Base-by-base conservation (phyloP, 2,888 invertebrate species). In the Cryptocephalus primarius region DNA sequence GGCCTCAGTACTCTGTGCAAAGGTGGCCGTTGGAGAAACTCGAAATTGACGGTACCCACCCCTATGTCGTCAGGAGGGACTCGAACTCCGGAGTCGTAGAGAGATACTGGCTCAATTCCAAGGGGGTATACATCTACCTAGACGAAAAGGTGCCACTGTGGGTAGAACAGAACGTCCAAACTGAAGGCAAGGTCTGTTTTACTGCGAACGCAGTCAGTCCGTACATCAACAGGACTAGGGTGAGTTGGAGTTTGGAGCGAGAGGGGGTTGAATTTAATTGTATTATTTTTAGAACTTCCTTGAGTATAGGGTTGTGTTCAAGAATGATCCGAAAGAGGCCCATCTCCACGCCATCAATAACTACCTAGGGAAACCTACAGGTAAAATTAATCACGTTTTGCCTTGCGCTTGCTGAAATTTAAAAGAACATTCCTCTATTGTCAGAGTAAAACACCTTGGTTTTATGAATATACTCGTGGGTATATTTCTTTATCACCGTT, bases 91-190 rank as follows among this genome's bases (percentile, higher is more conserved):
- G 76, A 1, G 72, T 80, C 1, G 69, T 76, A 3, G 83, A 84
- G 58, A 74, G 81, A 40, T 83, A 83, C 60, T 84, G 88, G 85
- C 70, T 88, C 10, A 83, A 79, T 55, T 83, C 86, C 0, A 73
- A 70, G 11, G 88, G 88, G 0, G 72, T 77, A 39, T 83, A 80
- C 57, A 68, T 87, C 42, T 76, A 75, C 57, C 77, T 86, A 0
- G 73, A 80, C 42, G 74, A 78, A 1, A 72, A 72, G 32, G 76
- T 75, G 0, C 86, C 87, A 0, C 72, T 89, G 0, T 86, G 85
- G 62, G 74, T 85, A 0, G 82, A 84, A 60, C 78, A 84, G 58
- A 84, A 85, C 62, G 76, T 75, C 43, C 60, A 54, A 1, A 48
- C 57, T n/a, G 63, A 72, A 31, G 73, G 75, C 51, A 71, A 75